Evolutionary conservation across 1,140 invertebrate genomes (phyloP).

Genomic region (Ladona fulva): DNA sequence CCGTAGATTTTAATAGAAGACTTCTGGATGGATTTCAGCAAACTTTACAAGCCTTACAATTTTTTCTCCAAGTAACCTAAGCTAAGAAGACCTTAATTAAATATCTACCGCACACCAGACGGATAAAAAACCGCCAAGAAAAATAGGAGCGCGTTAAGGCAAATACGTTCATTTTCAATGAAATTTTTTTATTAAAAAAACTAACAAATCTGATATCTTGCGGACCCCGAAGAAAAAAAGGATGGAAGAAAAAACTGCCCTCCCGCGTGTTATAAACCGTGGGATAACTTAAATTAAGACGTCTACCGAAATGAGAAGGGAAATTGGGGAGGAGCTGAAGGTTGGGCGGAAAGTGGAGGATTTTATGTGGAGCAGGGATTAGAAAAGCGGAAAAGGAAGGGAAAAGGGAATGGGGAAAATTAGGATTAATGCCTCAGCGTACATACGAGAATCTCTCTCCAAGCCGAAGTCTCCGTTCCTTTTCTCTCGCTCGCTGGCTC

Average conservation of each 20-base stretch:
- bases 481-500: not conserved
- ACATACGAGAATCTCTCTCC: not conserved
- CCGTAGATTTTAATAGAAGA: too few species aligned
- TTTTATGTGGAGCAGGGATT: not conserved
- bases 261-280: not conserved
- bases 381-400: not conserved
- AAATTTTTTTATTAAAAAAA: too few species aligned
- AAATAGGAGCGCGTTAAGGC: too few species aligned
- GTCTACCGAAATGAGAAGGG: not conserved
- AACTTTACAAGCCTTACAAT: too few species aligned
- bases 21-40: too few species aligned
- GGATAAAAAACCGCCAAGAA: too few species aligned
- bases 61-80: too few species aligned
- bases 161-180: too few species aligned
- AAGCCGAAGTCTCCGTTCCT: not conserved
- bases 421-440: not conserved
- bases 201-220: too few species aligned
- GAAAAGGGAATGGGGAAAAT: not conserved
- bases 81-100: too few species aligned
- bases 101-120: too few species aligned
- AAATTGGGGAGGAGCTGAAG: not conserved
- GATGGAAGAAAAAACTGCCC: not conserved
- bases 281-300: not conserved
- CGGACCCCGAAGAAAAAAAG: not conserved
- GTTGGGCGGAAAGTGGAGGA: not conserved